Percentiles rank a stretch among this genome's conserved stretches.
These are phyloP conservation scores for Oscheius sp. DNA, from an alignment of 2,888 invertebrate genomes.

Conservation along the genomic window DNA sequence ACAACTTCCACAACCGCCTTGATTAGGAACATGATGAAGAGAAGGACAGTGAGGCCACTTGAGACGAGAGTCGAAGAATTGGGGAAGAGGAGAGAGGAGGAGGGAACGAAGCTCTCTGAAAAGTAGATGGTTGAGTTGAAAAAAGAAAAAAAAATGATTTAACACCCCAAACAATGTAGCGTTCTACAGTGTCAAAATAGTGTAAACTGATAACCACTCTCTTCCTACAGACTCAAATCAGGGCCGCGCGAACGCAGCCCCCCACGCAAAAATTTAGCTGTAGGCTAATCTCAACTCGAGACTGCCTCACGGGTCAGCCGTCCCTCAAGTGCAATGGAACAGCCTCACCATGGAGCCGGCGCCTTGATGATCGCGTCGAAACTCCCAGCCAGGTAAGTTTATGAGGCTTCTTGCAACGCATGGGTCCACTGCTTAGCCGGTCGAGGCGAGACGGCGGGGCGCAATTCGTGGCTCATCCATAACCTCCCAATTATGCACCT, in stretches of 20 bases:
- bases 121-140: constrained; percentile 21
- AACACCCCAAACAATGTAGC: too few relatives aligned
- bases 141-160: too few relatives aligned
- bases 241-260: too few relatives aligned
- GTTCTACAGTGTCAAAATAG: too few relatives aligned
- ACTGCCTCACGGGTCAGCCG: background rate
- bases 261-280: too few relatives aligned
- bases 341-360: constrained; percentile 1
- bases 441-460: too few relatives aligned
- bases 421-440: too few relatives aligned
- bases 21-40: constrained; percentile 65
- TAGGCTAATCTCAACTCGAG: background rate
- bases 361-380: background rate
- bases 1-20: constrained; percentile 70
- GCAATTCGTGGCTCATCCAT: too few relatives aligned
- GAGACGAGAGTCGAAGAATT: background rate
- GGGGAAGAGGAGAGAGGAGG: constrained; percentile 31
- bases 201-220: too few relatives aligned
- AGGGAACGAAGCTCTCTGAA: constrained; percentile 20
- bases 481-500: too few relatives aligned
- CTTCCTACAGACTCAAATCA: too few relatives aligned
- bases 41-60: constrained; percentile 68
- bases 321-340: background rate
- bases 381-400: constrained; percentile 1
- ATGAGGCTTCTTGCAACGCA: too few relatives aligned